Conservation (phyloP, 2,888 invertebrate species). For the Clivina fossor region DNA sequence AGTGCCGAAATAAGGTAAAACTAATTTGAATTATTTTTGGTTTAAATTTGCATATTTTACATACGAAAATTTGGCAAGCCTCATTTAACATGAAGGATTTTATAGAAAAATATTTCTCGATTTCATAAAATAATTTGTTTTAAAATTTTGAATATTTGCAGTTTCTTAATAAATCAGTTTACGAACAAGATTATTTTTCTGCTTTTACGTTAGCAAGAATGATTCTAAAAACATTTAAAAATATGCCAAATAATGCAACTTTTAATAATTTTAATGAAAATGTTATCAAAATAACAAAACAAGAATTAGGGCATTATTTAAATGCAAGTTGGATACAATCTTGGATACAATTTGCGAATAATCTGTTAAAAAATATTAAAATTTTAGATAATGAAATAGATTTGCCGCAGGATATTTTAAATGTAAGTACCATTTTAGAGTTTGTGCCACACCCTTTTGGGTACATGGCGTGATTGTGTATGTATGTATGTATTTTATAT, state of each 20-base stretch:
- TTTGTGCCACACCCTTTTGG: too few species aligned
- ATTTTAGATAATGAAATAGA: constrained; percentile 22
- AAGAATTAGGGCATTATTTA: constrained; percentile 14
- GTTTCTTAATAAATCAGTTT: constrained; percentile 19
- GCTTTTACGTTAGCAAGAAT: constrained; percentile 22
- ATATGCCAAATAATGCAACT: constrained; percentile 17
- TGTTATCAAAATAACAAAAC: constrained; percentile 16
- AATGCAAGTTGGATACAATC: constrained; percentile 9
- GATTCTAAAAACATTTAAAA: constrained; percentile 15
- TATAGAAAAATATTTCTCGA: too few species aligned
- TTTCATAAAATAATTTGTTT: too few species aligned
- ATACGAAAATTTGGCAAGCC: too few species aligned
- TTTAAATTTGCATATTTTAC: too few species aligned
- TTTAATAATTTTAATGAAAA: constrained; percentile 4
- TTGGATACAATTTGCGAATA: constrained; percentile 10
- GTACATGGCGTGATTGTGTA: too few species aligned
- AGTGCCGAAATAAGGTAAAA: constrained; percentile 21
- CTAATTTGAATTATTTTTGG: too few species aligned
- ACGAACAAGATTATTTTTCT: constrained; percentile 27
- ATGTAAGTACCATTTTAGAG: constrained; percentile 26
- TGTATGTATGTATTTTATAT: too few species aligned
- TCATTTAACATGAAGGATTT: too few species aligned
- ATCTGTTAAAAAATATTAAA: constrained; percentile 22
- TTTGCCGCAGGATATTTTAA: constrained; percentile 12
- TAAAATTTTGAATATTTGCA: too few species aligned